phyloP scores from a whole-genome alignment of 2,888 invertebrate species.

The Hoplodrina blanda region DNA sequence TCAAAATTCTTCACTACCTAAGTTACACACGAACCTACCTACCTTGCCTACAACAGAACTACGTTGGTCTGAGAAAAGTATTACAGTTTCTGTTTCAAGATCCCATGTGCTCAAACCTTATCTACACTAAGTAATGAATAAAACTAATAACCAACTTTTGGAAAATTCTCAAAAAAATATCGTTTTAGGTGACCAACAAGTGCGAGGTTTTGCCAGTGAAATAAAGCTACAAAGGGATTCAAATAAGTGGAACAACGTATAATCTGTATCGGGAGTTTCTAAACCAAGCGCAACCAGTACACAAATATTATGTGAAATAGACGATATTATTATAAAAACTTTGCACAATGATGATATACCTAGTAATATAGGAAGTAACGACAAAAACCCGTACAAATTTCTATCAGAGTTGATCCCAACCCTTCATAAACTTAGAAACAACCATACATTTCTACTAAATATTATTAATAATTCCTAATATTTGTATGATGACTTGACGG shows the following conservation, averaged over 20 bases:
- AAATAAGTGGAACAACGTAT: slow-evolving; percentile 18
- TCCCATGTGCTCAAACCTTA: neutral
- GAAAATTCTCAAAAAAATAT: neutral
- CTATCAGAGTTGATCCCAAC: slow-evolving; percentile 6
- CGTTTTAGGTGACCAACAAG: slow-evolving; percentile 4
- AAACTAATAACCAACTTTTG: neutral
- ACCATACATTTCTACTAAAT: slow-evolving; percentile 11
- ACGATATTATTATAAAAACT: slow-evolving; percentile 6
- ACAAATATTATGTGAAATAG: slow-evolving; percentile 18
- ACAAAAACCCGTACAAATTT: slow-evolving; percentile 11
- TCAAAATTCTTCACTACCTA: neutral
- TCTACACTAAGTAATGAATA: neutral
- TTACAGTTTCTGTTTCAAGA: neutral
- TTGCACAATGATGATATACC: slow-evolving; percentile 7
- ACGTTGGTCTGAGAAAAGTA: neutral
- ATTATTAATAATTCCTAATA: slow-evolving; percentile 16
- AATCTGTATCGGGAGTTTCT: slow-evolving; percentile 14
- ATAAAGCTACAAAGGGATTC: slow-evolving; percentile 12
- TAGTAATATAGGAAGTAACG: slow-evolving; percentile 14
- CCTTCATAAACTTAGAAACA: slow-evolving; percentile 8
- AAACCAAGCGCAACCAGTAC: slow-evolving; percentile 9
- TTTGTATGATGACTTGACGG: too few species aligned
- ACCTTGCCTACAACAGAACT: neutral
- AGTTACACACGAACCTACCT: too few species aligned
- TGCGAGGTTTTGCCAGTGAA: slow-evolving; percentile 5